Evolutionary conservation across 1,140 invertebrate species (phyloP).

Genomic region (Sitodiplosis mosellana): DNA sequence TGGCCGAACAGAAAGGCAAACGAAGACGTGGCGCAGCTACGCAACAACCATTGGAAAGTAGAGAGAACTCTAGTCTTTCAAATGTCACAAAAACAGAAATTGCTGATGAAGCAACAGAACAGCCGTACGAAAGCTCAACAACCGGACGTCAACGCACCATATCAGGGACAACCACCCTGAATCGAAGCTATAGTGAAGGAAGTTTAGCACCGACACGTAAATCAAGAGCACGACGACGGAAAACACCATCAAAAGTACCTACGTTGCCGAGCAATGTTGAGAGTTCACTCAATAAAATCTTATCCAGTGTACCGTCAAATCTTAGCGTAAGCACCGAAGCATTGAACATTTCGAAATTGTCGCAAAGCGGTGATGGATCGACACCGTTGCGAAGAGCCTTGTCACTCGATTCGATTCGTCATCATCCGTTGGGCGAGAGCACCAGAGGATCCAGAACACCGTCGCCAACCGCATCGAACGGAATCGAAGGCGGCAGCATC

Average conservation of each 20-base stretch:
- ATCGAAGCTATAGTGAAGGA: constrained; percentile 32
- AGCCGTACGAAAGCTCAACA: neutral
- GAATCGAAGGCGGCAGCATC: constrained; percentile 69
- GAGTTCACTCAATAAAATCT: constrained; percentile 29
- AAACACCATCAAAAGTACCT: constrained; percentile 8
- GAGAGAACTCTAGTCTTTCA: constrained; percentile 8
- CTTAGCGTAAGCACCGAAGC: constrained; percentile 7
- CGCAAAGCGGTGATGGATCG: neutral
- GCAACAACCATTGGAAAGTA: constrained; percentile 7
- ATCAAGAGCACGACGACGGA: constrained; percentile 14
- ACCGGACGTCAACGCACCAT: constrained; percentile 1
- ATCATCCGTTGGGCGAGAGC: constrained; percentile 5
- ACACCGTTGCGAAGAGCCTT: constrained; percentile 12
- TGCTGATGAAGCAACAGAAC: constrained; percentile 1
- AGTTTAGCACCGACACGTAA: constrained; percentile 24
- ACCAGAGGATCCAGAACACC: constrained; percentile 45
- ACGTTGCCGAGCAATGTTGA: constrained; percentile 31
- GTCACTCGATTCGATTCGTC: constrained; percentile 19
- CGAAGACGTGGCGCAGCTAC: constrained; percentile 32
- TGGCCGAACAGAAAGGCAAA: constrained; percentile 69
- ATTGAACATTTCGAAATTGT: constrained; percentile 3
- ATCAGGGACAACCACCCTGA: constrained; percentile 23
- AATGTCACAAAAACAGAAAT: constrained; percentile 16
- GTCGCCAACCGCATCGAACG: constrained; percentile 74
- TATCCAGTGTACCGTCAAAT: constrained; percentile 11